Base-by-base conservation (phyloP, 1,140 invertebrate species). In the Conus betulinus region DNA sequence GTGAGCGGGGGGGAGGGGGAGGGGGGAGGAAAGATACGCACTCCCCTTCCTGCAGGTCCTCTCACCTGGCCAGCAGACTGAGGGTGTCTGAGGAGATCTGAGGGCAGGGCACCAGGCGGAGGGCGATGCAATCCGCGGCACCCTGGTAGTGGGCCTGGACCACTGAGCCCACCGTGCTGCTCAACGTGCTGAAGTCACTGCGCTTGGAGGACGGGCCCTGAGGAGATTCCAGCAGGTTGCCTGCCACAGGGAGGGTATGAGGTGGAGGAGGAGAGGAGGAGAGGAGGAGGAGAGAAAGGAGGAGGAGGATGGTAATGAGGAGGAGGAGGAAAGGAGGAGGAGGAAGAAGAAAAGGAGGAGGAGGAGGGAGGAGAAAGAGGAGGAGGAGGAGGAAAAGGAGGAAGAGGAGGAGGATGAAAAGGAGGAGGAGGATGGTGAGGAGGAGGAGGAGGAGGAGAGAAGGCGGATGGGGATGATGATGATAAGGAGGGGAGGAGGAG, bases 181-280 rank as follows among this genome's bases (percentile, higher is more conserved):
- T 97, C 93, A 99, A 98, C n/a, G 99, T 99, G 79, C 97, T 98
- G 6, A 99, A 97, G 96, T 99, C 99, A 53, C 98, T 99, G 93
- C 98, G 98, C 94, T 99, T 99, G n/a, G 98, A 97, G 25, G 93
- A 89, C 93, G 97, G 96, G 93, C 99, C 98, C 84, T 98, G 97
- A 93, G 98, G 97, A 8, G 97, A 97, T 95, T 99, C 98, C 96
- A 96, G 90, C 74, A 94, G 87, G 90, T 93, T 94, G 27, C 94
- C 94, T 94, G 81, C 8, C 91, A 88, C 86, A 79, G 39, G 76
- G 8, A 79, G 23, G 25, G 13, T 4, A 79, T 5, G 76, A 79
- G 25, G 25, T 20, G 78, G 78, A 71, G 67, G 23, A 27, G n/a
- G 53, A 82, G 79, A 82, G 53, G 23, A 27, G 20, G 79, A 82